Evolutionary conservation across 2,113 vertebrate species (phyloP).

Genomic region (Hippopotamus amphibius): DNA sequence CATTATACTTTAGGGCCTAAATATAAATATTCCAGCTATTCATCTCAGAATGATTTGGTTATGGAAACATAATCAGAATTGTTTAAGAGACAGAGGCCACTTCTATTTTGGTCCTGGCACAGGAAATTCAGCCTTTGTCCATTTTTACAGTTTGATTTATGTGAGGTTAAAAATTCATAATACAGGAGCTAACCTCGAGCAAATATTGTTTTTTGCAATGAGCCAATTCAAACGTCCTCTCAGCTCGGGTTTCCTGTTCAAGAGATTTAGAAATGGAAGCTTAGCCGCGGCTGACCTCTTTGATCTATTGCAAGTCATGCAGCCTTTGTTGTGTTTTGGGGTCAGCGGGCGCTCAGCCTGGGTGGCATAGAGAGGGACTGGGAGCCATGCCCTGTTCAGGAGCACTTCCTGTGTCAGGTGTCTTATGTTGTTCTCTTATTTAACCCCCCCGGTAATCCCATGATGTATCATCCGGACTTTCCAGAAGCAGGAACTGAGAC

Average conservation of each 20-base stretch:
- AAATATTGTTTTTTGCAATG: constrained; percentile 82
- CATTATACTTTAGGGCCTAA: constrained; percentile 79
- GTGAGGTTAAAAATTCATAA: constrained; percentile 85
- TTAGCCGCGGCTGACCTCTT: rapidly evolving
- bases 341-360: rapidly evolving
- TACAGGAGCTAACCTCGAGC: constrained; percentile 71
- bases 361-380: neutral
- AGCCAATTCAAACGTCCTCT: constrained; percentile 53
- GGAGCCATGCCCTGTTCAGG: rapidly evolving
- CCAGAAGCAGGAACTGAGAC: neutral
- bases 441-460: neutral
- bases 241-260: constrained; percentile 18
- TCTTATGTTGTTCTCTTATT: neutral
- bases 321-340: neutral
- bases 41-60: constrained; percentile 80
- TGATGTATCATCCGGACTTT: neutral
- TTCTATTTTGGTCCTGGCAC: constrained; percentile 79
- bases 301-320: neutral
- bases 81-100: constrained; percentile 68
- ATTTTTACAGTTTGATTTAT: constrained; percentile 85
- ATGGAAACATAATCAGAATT: constrained; percentile 74
- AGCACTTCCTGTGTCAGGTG: rapidly evolving
- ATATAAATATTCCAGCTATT: constrained; percentile 76
- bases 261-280: neutral
- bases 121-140: constrained; percentile 81